Evolutionary conservation across 2,797 vertebrate species (phyloP).

Genomic region (Tadarida brasiliensis): DNA sequence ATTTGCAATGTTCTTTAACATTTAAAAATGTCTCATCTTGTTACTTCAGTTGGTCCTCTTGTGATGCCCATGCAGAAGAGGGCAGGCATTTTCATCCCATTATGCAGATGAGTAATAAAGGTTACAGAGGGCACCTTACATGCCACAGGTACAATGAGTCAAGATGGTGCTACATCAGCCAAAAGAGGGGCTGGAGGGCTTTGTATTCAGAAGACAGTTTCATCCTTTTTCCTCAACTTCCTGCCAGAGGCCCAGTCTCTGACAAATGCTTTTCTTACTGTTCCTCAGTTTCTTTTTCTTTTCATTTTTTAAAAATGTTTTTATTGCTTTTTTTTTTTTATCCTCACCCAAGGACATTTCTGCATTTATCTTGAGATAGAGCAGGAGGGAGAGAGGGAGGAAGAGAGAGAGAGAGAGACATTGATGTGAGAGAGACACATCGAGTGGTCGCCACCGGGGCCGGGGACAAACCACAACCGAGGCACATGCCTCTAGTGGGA

Average conservation of each 20-base stretch:
- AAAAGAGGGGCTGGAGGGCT: neutral
- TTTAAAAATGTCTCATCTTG: conserved; percentile 19
- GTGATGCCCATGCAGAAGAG: neutral
- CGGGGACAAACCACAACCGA: too few species aligned
- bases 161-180: neutral
- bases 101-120: conserved; percentile 1
- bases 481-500: too few species aligned
- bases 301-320: neutral
- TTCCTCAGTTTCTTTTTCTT: conserved; percentile 54
- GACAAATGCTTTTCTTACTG: conserved; percentile 35
- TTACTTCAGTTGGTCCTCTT: conserved; percentile 30
- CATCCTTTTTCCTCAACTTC: neutral
- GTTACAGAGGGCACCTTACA: neutral
- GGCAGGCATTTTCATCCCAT: conserved; percentile 9
- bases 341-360: too few species aligned
- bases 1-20: conserved; percentile 48
- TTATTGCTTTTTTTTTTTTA: too few species aligned
- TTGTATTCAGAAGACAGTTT: neutral
- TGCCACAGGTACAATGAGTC: neutral
- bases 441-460: too few species aligned
- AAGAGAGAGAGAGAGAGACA: too few species aligned
- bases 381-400: too few species aligned
- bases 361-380: too few species aligned
- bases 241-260: neutral
- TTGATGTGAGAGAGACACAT: too few species aligned